Evolutionary conservation across 2,113 vertebrate genomes (phyloP).

Genomic region (Gulo gulo): DNA sequence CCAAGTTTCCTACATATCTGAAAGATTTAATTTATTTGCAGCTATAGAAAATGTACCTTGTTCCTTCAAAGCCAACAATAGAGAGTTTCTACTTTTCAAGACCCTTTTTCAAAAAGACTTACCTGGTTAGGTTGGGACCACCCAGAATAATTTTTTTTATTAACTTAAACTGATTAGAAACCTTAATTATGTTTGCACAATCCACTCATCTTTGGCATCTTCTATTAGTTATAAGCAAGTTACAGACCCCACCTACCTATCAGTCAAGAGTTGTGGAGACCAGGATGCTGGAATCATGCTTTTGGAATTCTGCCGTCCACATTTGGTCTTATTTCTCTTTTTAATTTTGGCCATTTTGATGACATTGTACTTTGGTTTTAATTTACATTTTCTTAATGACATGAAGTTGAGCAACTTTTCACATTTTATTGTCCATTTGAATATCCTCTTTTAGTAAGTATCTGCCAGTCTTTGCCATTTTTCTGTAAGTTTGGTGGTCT

Average conservation of each 20-base stretch:
- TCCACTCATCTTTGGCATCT: neutral
- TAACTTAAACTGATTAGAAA: neutral
- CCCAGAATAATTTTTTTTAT: neutral
- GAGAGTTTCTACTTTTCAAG: neutral
- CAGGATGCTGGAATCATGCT: neutral
- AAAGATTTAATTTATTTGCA: neutral
- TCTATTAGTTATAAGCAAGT: neutral
- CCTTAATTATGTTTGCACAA: neutral
- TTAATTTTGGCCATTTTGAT: neutral
- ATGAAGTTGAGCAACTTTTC: neutral
- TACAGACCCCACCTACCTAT: neutral
- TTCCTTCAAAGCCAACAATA: neutral
- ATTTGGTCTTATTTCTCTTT: neutral
- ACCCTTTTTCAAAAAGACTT: neutral
- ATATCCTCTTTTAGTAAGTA: neutral
- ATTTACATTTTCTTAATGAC: neutral
- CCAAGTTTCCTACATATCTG: neutral
- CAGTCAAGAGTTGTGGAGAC: neutral
- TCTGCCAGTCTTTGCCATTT: neutral
- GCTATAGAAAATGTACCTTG: neutral
- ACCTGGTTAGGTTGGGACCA: neutral
- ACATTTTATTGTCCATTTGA: neutral
- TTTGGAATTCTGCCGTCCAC: neutral
- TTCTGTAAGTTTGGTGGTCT: neutral
- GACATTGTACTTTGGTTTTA: neutral